phyloP scores from a whole-genome alignment of 2,888 invertebrate species.

The Drosophila melanocephala region DNA sequence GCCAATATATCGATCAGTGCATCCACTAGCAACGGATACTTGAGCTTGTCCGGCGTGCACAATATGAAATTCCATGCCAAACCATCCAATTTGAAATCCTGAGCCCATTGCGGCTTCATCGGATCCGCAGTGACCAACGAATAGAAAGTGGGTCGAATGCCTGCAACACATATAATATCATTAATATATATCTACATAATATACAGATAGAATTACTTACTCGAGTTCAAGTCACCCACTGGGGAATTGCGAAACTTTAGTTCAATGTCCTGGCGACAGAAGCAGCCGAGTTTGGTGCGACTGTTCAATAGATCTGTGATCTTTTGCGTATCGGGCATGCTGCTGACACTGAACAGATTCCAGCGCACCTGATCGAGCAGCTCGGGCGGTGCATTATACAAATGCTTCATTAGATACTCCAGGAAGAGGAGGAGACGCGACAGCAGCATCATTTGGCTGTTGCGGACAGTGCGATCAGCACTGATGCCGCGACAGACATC shows the following conservation, averaged over 20 bases:
- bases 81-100: constrained; percentile 96
- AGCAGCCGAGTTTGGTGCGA: constrained; percentile 89
- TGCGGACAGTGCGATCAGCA: constrained; percentile 83
- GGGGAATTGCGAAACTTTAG: constrained; percentile 89
- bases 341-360: constrained; percentile 90
- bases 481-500: constrained; percentile 87
- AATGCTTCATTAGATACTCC: constrained; percentile 97
- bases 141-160: constrained; percentile 96
- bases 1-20: constrained; percentile 93
- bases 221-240: constrained; percentile 84
- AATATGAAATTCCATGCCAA: constrained; percentile 97
- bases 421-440: constrained; percentile 94
- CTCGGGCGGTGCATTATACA: constrained; percentile 96
- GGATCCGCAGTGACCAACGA: constrained; percentile 92
- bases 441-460: constrained; percentile 91
- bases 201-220: constrained; percentile 57
- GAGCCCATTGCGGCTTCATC: constrained; percentile 84
- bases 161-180: constrained; percentile 85
- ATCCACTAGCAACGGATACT: constrained; percentile 94
- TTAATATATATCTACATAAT: neutral
- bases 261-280: constrained; percentile 90
- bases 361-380: constrained; percentile 95
- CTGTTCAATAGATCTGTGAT: constrained; percentile 85
- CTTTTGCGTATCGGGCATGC: constrained; percentile 87
- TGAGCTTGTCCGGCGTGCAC: constrained; percentile 95